Conservation (phyloP, 2,797 vertebrate genomes). For the Tachyglossus aculeatus region DNA sequence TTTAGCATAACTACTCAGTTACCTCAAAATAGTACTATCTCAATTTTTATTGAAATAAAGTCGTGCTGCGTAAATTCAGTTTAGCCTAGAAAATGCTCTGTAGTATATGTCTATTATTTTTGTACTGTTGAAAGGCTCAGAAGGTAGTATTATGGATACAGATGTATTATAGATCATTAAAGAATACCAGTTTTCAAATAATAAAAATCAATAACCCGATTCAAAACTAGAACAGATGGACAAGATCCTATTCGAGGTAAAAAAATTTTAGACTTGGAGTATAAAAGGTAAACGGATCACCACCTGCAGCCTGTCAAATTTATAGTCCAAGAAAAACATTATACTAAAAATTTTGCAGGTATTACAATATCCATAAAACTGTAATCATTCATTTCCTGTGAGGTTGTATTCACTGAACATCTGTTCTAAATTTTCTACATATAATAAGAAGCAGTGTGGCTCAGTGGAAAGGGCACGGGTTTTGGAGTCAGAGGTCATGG, state of each 20-base stretch:
- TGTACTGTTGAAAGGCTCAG: conserved; percentile 33
- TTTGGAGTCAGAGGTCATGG: too few relatives aligned
- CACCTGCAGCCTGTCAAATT: neutral
- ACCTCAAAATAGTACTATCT: conserved; percentile 13
- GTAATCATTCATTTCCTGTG: neutral
- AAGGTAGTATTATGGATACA: conserved; percentile 42
- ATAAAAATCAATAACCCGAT: neutral
- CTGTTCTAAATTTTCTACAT: neutral
- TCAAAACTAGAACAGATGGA: conserved; percentile 3
- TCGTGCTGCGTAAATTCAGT: conserved; percentile 37
- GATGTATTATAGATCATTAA: conserved; percentile 51
- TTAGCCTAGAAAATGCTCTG: conserved; percentile 37
- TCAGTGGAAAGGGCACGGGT: too few relatives aligned
- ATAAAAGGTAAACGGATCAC: neutral
- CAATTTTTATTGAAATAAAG: conserved; percentile 49
- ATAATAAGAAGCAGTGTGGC: neutral
- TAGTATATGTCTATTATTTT: conserved; percentile 42
- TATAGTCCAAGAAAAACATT: too few relatives aligned
- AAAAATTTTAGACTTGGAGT: neutral
- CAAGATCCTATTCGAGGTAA: conserved; percentile 28
- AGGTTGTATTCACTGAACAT: neutral
- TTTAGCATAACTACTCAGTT: conserved; percentile 33
- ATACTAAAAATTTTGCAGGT: too few relatives aligned
- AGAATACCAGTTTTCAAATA: conserved; percentile 49
- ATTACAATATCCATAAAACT: too few relatives aligned